Evolutionary conservation across 2,113 vertebrate species (phyloP), one percentile per base, ranked within the genome.

Genomic region (Mastomys natalensis): DNA sequence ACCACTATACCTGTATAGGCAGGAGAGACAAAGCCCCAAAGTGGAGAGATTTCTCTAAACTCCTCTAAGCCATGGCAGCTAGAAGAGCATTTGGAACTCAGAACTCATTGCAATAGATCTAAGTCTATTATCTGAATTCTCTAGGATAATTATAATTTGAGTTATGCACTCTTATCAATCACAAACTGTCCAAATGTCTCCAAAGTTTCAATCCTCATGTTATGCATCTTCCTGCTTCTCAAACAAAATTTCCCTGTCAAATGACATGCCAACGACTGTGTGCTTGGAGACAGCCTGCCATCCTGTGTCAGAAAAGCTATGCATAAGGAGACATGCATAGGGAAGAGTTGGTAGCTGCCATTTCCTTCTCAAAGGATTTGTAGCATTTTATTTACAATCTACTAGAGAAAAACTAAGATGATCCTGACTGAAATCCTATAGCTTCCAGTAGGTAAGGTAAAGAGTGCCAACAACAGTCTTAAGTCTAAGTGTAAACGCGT

Each of bases 281-380:
- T 45, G 26, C 37, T 58, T 29, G 15, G 40, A 89, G 37, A 17
- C 1, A 64, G 53, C 4, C 40, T 88, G 29, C 9, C 11, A 7
- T 58, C 40, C 17, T 21, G 3, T 86, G 34, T 66, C 15, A 55
- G 31, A 66, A 66, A 5, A 70, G 21, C 7, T 13, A 7, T 12
- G 6, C 21, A 16, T 37, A 40, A 84, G 3, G 11, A 3, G 7
- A 3, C 43, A 7, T 0, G 1, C 13, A 7, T 16, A 74, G 68
- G 34, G 34, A 48, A 3, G 51, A 91, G 48, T 53, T 89, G 13
- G 21, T 13, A 48, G 22, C 6, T 51, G 15, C 3, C 34, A 48
- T 60, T 85, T 73, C 31, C 16, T 80, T 73, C 17, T 58, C 66
- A 26, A 87, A 21, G 68, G 68, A 90, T 53, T n/a, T 68, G 43